phyloP scores from a whole-genome alignment of 2,113 vertebrate genomes.

The Calonectris borealis region DNA sequence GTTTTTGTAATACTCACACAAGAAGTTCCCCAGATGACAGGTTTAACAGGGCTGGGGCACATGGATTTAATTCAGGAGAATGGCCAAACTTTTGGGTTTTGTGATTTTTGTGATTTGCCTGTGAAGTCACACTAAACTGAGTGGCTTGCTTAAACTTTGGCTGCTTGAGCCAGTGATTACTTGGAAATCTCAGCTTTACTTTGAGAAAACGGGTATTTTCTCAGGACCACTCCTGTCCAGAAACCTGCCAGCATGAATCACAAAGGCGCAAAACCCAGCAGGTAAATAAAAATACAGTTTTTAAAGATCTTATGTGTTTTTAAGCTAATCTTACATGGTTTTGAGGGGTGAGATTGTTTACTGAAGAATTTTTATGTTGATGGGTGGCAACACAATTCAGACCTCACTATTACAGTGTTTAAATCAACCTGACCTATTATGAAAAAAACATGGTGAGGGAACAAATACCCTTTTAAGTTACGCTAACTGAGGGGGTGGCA shows the following conservation, averaged over 20 bases:
- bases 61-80: neutral
- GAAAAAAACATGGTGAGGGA: neutral
- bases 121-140: neutral
- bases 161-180: neutral
- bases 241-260: neutral
- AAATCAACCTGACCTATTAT: neutral
- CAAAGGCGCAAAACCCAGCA: neutral
- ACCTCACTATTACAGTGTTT: neutral
- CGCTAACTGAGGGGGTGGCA: neutral
- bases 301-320: neutral
- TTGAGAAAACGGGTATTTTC: neutral
- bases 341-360: neutral
- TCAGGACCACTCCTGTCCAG: neutral
- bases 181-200: neutral
- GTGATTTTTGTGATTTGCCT: neutral
- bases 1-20: neutral
- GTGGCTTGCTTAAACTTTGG: neutral
- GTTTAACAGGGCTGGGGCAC: neutral
- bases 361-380: neutral
- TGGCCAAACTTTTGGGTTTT: neutral
- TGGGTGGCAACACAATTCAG: neutral
- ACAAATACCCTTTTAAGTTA: constrained; percentile 3
- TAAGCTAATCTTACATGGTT: neutral
- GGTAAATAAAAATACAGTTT: neutral
- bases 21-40: neutral